These are phyloP conservation scores for Rhadina sibilatrix DNA, from an alignment of 2,113 vertebrate genomes.

Conservation along the genomic window DNA sequence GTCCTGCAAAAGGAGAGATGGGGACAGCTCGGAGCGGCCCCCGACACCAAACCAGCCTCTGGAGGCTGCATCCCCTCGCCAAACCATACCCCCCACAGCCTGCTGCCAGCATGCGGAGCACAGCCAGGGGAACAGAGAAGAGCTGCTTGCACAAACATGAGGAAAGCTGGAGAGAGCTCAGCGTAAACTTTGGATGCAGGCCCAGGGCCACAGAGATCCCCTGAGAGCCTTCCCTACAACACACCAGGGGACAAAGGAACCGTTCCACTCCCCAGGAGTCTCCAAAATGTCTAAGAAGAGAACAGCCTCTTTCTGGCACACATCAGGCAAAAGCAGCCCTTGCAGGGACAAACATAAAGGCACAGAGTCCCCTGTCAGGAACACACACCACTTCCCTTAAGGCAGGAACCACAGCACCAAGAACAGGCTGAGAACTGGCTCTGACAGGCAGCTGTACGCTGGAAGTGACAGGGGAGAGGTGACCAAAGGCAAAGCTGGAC, in stretches of 20 bases:
- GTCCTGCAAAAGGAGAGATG: constrained; percentile 77
- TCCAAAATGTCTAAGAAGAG: neutral
- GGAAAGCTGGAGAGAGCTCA: neutral
- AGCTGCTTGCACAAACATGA: neutral
- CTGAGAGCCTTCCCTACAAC: neutral
- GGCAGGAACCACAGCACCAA: neutral
- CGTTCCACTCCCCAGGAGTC: neutral
- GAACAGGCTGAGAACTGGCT: neutral
- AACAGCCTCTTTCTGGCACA: neutral
- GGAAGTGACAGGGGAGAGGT: neutral
- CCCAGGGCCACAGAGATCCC: constrained; percentile 12
- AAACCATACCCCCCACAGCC: neutral
- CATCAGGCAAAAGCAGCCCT: neutral
- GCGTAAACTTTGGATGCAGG: neutral
- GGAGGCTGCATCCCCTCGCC: neutral
- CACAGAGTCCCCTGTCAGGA: neutral
- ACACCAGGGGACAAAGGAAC: neutral
- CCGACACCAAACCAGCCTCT: neutral
- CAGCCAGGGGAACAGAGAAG: neutral
- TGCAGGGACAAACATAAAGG: neutral
- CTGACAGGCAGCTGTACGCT: neutral
- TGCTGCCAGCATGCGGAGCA: neutral
- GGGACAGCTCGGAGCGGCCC: neutral
- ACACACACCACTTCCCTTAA: neutral
- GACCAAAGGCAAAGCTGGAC: neutral